These are phyloP conservation scores for Crossaster papposus DNA, from an alignment of 53 echinoderm and acorn worm genomes.

Conservation along the genomic window DNA sequence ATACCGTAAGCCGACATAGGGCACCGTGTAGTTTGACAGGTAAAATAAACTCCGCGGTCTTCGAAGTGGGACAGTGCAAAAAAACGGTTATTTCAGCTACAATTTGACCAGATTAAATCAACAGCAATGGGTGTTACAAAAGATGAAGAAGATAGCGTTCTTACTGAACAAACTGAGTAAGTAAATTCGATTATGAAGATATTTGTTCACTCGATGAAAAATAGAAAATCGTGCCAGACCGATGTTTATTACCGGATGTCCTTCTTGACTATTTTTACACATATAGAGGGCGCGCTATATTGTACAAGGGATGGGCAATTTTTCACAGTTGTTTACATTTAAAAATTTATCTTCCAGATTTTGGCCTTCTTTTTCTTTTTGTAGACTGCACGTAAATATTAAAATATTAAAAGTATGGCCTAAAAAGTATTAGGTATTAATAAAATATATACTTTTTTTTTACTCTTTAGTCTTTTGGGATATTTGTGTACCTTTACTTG, in stretches of 20 bases:
- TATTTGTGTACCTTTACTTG: too few species aligned
- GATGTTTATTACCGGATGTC: background rate
- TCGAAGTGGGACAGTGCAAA: background rate
- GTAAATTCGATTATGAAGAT: background rate
- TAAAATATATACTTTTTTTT: too few species aligned
- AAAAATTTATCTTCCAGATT: too few species aligned
- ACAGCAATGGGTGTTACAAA: conserved; percentile 32
- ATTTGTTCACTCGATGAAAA: background rate
- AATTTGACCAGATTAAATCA: background rate
- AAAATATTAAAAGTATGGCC: too few species aligned
- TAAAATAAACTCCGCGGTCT: background rate
- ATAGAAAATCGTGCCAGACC: background rate
- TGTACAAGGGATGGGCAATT: conserved; percentile 33
- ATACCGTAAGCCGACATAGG: background rate
- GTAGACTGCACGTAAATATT: background rate
- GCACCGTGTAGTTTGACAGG: conserved; percentile 14
- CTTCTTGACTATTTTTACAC: background rate
- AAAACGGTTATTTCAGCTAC: background rate
- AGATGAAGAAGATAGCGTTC: conserved; percentile 22
- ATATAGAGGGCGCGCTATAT: conserved; percentile 28
- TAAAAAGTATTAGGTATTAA: too few species aligned
- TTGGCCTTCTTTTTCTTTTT: background rate
- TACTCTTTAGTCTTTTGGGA: too few species aligned
- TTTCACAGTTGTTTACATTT: background rate
- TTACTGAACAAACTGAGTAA: conserved; percentile 25